Conservation (phyloP, 2,797 vertebrate genomes). For the Sebastes reedi region DNA sequence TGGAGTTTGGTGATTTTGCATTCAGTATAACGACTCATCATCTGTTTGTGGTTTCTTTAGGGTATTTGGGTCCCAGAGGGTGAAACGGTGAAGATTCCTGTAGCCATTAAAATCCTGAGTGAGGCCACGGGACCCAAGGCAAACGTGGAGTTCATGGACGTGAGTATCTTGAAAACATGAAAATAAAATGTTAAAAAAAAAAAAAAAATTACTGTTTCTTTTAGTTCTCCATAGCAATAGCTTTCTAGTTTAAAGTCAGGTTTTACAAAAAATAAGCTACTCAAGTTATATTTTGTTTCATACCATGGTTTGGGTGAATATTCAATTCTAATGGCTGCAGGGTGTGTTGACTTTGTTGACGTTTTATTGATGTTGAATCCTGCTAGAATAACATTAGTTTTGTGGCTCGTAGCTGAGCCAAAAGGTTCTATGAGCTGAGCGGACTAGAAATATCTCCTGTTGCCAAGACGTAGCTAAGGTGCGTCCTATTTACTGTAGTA, state of each 20-base stretch:
- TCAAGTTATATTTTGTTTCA: neutral
- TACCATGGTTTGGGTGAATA: neutral
- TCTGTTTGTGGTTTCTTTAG: constrained; percentile 71
- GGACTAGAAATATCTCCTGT: no score
- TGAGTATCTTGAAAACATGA: constrained; percentile 81
- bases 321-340: neutral
- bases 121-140: constrained; percentile 97
- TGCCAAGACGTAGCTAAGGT: no score
- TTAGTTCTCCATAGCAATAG: neutral
- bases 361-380: neutral
- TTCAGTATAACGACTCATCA: constrained; percentile 2
- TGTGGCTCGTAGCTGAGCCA: neutral
- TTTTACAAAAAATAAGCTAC: neutral
- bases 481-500: neutral
- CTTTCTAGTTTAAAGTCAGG: neutral
- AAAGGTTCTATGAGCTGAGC: neutral
- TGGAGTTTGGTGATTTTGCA: constrained; percentile 5
- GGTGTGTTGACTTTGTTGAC: neutral
- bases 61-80: constrained; percentile 99
- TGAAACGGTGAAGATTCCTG: constrained; percentile 98
- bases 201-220: neutral
- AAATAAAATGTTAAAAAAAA: neutral
- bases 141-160: constrained; percentile 99
- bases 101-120: constrained; percentile 97
- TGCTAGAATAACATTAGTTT: neutral